Conservation (phyloP, 1,140 invertebrate genomes). For the Drosophila parabipectinata region DNA sequence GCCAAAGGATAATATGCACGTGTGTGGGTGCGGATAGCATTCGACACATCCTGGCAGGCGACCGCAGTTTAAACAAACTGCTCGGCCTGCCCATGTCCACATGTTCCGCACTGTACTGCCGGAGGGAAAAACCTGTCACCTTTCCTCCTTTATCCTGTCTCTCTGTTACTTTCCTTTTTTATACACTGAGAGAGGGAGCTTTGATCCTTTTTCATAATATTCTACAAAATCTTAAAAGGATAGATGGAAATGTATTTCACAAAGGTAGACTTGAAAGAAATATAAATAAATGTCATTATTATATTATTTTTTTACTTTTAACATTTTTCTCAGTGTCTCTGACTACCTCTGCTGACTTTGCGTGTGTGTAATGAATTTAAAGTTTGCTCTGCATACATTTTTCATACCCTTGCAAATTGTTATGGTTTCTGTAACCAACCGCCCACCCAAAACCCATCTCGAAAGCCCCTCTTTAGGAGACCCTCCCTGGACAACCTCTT, state of each 20-base stretch:
- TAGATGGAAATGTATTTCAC: no score
- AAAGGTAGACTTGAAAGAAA: neutral
- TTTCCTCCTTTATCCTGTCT: conserved; percentile 31
- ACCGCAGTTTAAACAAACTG: conserved; percentile 78
- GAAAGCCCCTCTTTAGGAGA: neutral
- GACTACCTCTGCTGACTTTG: conserved; percentile 49
- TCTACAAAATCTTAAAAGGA: no score
- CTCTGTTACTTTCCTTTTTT: conserved; percentile 13
- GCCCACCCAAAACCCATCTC: conserved; percentile 9
- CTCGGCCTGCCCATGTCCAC: conserved; percentile 43
- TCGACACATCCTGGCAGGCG: conserved; percentile 60
- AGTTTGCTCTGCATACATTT: conserved; percentile 78
- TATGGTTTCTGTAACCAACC: conserved; percentile 54
- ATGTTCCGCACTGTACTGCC: conserved; percentile 28
- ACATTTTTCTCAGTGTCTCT: neutral
- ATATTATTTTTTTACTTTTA: neutral
- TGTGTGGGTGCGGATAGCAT: conserved; percentile 11
- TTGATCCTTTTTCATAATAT: no score
- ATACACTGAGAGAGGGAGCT: neutral
- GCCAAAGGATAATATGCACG: conserved; percentile 24
- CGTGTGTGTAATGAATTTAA: conserved; percentile 82
- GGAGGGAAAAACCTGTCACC: conserved; percentile 58
- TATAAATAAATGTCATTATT: neutral
- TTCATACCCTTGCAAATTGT: conserved; percentile 77
- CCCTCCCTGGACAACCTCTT: neutral